Conservation (phyloP, 2,113 vertebrate species). For the Isurus oxyrinchus region DNA sequence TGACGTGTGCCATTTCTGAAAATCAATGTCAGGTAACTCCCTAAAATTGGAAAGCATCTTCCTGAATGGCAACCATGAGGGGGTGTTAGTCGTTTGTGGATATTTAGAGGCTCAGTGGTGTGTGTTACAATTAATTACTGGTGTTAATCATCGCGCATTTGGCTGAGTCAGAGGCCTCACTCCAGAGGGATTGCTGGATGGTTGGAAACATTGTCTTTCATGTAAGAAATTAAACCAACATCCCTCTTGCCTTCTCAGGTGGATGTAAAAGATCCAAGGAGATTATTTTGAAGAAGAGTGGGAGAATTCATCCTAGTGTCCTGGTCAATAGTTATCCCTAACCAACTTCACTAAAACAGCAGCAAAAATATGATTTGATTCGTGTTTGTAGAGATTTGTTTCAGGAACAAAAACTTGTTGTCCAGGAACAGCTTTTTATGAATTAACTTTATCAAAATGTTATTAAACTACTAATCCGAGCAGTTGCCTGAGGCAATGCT, state of each 20-base stretch:
- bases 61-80: neutral
- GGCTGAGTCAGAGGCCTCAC: neutral
- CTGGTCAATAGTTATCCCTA: neutral
- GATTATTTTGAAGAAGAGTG: neutral
- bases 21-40: neutral
- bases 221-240: neutral
- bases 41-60: neutral
- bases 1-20: neutral
- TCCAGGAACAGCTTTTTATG: neutral
- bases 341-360: neutral
- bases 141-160: neutral
- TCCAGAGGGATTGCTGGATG: neutral
- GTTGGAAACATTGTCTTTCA: neutral
- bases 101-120: neutral
- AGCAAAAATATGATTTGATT: neutral
- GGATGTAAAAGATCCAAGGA: neutral
- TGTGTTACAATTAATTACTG: neutral
- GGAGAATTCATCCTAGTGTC: neutral
- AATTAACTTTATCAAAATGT: neutral
- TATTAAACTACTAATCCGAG: neutral
- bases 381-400: neutral
- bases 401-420: neutral
- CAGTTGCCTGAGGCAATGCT: neutral
- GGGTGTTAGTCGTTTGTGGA: neutral
- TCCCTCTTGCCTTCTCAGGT: neutral